phyloP scores from a whole-genome alignment of 1,140 invertebrate species.

The Caenorhabditis brenneri region DNA sequence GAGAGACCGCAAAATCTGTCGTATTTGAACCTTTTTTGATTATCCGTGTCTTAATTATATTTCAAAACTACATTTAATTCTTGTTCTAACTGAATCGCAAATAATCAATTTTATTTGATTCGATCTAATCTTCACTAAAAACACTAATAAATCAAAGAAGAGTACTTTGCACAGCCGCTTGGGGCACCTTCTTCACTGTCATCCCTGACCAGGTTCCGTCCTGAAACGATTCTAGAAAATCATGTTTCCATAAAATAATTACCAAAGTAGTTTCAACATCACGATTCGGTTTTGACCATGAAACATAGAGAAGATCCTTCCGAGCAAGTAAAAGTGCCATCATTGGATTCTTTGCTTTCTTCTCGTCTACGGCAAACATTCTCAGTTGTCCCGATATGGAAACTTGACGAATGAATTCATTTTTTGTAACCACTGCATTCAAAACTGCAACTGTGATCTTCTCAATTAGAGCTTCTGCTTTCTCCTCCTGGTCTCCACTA shows the following conservation, averaged over 20 bases:
- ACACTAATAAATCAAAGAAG: no score
- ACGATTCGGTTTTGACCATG: constrained; percentile 16
- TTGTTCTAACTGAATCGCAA: no score
- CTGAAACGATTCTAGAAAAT: background rate
- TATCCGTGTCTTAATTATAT: no score
- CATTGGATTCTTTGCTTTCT: background rate
- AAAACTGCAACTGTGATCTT: background rate
- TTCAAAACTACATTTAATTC: no score
- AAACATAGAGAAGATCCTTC: background rate
- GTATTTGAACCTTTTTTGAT: no score
- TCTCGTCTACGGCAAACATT: constrained; percentile 20
- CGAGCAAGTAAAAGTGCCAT: constrained; percentile 5
- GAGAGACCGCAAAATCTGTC: no score
- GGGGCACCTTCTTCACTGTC: background rate
- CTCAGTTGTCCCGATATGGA: background rate
- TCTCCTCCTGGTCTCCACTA: constrained; percentile 28
- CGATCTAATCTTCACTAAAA: no score
- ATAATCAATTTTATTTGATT: no score
- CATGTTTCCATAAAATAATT: background rate
- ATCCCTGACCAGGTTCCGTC: background rate
- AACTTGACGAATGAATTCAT: background rate
- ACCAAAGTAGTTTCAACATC: background rate
- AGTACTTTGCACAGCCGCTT: no score
- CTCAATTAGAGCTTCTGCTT: background rate
- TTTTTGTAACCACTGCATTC: background rate